phyloP scores from a whole-genome alignment of 2,888 invertebrate genomes.

The Eurois occulta region DNA sequence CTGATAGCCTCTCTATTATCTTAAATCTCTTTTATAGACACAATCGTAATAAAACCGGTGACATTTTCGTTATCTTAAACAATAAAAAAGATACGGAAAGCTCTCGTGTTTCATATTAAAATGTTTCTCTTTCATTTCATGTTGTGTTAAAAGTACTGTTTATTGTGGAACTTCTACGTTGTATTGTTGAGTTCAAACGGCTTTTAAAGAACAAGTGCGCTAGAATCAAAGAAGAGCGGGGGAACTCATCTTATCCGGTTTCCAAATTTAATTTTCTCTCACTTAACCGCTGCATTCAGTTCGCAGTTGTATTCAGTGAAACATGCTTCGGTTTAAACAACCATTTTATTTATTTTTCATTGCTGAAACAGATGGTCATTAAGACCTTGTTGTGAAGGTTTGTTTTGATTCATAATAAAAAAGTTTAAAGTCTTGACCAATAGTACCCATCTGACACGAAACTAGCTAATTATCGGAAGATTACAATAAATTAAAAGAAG shows the following conservation, averaged over 20 bases:
- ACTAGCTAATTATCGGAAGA: not conserved
- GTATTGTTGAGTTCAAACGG: not conserved
- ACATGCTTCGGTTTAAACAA: constrained; percentile 8
- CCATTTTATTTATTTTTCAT: not conserved
- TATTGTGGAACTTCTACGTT: not conserved
- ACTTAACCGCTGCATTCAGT: constrained; percentile 1
- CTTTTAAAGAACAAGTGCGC: not conserved
- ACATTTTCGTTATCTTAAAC: constrained; percentile 14
- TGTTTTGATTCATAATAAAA: not conserved
- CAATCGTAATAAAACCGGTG: not conserved
- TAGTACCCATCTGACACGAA: not conserved
- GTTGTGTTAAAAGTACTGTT: constrained; percentile 10
- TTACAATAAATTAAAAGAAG: too few species aligned
- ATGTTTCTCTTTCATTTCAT: not conserved
- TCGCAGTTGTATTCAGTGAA: not conserved
- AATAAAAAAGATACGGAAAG: not conserved
- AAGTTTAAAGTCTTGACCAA: too few species aligned
- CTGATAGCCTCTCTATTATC: not conserved
- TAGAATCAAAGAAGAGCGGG: not conserved
- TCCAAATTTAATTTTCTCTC: constrained; percentile 16
- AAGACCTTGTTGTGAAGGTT: not conserved
- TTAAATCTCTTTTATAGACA: not conserved
- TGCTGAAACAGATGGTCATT: not conserved
- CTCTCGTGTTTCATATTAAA: constrained; percentile 7
- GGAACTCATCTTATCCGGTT: not conserved